Evolutionary conservation across 2,888 invertebrate genomes (phyloP).

Genomic region (Norana najaformis): DNA sequence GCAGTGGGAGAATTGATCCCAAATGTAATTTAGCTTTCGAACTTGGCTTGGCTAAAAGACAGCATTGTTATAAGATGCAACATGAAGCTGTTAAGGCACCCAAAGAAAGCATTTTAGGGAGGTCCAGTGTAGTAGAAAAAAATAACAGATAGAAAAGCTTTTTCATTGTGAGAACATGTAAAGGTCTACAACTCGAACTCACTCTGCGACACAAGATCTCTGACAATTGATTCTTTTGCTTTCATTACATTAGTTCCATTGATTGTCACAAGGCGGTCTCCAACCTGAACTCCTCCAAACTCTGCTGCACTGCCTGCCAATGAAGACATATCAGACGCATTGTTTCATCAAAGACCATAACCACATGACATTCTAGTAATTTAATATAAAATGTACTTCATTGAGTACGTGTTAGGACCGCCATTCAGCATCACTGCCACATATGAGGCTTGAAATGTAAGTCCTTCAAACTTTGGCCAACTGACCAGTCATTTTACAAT

Average conservation of each 20-base stretch:
- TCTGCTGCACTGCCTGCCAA: conserved; percentile 80
- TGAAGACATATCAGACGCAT: not conserved
- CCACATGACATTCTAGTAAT: not conserved
- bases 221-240: conserved; percentile 88
- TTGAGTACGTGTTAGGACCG: not conserved
- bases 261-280: conserved; percentile 88
- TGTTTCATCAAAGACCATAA: not conserved
- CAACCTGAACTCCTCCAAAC: conserved; percentile 86
- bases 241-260: conserved; percentile 89
- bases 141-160: not conserved
- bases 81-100: too few species aligned
- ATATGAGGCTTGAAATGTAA: not conserved
- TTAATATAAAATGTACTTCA: not conserved
- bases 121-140: not conserved
- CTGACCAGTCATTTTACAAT: not conserved
- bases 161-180: not conserved
- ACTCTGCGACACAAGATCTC: conserved; percentile 77
- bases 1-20: not conserved
- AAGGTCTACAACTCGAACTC: not conserved
- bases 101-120: not conserved
- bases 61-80: not conserved
- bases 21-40: not conserved
- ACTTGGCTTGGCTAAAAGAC: not conserved
- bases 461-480: not conserved
- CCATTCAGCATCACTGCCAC: not conserved